Percentiles rank a stretch among this genome's conserved stretches.
phyloP scores from a whole-genome alignment of 1,140 invertebrate species.

The Heliconius eleuchia region DNA sequence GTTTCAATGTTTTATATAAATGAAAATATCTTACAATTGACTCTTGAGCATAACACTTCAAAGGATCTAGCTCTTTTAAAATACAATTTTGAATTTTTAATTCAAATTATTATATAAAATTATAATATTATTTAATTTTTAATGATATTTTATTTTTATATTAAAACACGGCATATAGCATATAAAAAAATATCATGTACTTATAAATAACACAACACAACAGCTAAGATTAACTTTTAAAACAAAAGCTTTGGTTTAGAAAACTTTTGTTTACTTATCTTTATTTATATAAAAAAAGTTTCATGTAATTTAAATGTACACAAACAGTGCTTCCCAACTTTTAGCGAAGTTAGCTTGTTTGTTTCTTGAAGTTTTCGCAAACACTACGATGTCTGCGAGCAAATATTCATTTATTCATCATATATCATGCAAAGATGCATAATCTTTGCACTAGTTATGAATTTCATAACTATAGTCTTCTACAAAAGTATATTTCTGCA shows the following conservation, averaged over 20 bases:
- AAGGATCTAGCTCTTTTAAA: too few species aligned
- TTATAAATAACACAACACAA: neutral
- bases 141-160: too few species aligned
- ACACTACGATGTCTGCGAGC: constrained; percentile 5
- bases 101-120: too few species aligned
- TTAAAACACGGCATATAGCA: too few species aligned
- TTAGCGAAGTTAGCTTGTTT: constrained; percentile 12
- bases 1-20: too few species aligned
- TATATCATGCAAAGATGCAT: constrained; percentile 11
- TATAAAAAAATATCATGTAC: too few species aligned
- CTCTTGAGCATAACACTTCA: too few species aligned
- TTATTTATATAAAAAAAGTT: constrained; percentile 11
- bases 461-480: neutral
- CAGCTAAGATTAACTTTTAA: neutral
- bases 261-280: neutral
- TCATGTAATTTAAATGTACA: constrained; percentile 5
- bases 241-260: neutral
- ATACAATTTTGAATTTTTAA: too few species aligned
- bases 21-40: too few species aligned
- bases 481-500: neutral
- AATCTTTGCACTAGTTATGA: constrained; percentile 12
- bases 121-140: too few species aligned
- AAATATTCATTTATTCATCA: constrained; percentile 15
- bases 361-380: constrained; percentile 5
- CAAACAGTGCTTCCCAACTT: constrained; percentile 6